Evolutionary conservation across 2,113 vertebrate species (phyloP).

Genomic region (Nerophis lumbriciformis): DNA sequence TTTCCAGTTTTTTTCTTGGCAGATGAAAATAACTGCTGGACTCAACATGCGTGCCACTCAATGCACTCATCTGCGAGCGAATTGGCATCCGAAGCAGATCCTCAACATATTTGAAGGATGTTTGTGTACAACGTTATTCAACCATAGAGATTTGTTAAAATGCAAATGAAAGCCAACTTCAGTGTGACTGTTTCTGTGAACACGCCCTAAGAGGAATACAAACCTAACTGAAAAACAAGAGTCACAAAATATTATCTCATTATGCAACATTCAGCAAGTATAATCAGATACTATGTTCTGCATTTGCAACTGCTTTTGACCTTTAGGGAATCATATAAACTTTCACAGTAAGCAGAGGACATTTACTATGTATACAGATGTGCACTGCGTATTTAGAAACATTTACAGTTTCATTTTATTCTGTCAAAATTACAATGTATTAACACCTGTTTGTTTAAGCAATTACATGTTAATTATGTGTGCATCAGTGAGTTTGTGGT

Average conservation of each 20-base stretch:
- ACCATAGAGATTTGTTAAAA: no score
- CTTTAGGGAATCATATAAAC: constrained; percentile 29
- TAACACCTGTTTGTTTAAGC: no score
- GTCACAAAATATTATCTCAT: background rate
- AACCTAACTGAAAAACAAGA: background rate
- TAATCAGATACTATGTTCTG: constrained; percentile 24
- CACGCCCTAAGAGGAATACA: background rate
- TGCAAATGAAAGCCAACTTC: background rate
- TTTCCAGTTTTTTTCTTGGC: background rate
- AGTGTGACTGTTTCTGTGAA: background rate
- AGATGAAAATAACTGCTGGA: background rate
- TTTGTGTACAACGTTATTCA: background rate
- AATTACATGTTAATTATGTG: no score
- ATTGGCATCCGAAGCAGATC: background rate
- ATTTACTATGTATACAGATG: no score
- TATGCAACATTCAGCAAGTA: constrained; percentile 9
- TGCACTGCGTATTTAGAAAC: no score
- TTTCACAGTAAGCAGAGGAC: constrained; percentile 7
- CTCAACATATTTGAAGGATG: background rate
- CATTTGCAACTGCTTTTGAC: constrained; percentile 37
- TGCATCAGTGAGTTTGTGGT: no score
- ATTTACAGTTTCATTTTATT: no score
- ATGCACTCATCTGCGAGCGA: background rate
- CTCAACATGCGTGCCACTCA: background rate
- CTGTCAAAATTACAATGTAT: no score